Evolutionary conservation across 2,888 invertebrate genomes (phyloP).

Genomic region (Caenorhabditis drosophilae): DNA sequence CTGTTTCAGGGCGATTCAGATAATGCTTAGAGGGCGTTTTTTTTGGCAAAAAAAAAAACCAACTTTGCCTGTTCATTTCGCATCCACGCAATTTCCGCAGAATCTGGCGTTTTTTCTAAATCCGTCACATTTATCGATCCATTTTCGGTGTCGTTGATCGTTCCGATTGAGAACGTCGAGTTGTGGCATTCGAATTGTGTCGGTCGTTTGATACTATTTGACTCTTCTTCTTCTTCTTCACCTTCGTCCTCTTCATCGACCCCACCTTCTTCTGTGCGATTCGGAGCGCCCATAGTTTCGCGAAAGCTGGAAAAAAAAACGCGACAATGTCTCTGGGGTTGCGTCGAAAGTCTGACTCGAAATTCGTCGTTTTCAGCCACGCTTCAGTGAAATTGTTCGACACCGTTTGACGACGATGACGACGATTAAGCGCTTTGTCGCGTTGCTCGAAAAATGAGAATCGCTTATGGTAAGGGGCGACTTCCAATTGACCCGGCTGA

Average conservation of each 20-base stretch:
- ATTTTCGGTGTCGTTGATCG: slow-evolving; percentile 22
- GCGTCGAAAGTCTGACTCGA: slow-evolving; percentile 49
- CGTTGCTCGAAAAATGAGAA: slow-evolving; percentile 30
- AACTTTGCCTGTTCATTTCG: slow-evolving; percentile 39
- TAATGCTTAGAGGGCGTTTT: background rate
- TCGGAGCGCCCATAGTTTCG: background rate
- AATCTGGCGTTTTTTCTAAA: slow-evolving; percentile 27
- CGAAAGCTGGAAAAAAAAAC: background rate
- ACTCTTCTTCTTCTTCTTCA: background rate
- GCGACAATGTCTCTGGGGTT: too few species aligned
- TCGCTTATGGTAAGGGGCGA: slow-evolving; percentile 8
- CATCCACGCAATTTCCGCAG: slow-evolving; percentile 44
- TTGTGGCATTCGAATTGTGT: slow-evolving; percentile 15
- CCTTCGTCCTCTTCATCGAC: slow-evolving; percentile 6
- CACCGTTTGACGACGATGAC: slow-evolving; percentile 4
- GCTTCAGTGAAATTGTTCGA: slow-evolving; percentile 39
- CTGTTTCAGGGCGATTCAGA: background rate
- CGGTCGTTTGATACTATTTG: slow-evolving; percentile 20
- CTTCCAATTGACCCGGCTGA: slow-evolving; percentile 17
- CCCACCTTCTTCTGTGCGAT: background rate
- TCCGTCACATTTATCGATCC: slow-evolving; percentile 12
- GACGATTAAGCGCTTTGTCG: slow-evolving; percentile 4
- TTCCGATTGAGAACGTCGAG: slow-evolving; percentile 29
- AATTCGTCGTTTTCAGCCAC: slow-evolving; percentile 47
- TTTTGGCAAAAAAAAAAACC: background rate